Evolutionary conservation across 2,888 invertebrate species (phyloP).

Genomic region (Metallyticus violacea): DNA sequence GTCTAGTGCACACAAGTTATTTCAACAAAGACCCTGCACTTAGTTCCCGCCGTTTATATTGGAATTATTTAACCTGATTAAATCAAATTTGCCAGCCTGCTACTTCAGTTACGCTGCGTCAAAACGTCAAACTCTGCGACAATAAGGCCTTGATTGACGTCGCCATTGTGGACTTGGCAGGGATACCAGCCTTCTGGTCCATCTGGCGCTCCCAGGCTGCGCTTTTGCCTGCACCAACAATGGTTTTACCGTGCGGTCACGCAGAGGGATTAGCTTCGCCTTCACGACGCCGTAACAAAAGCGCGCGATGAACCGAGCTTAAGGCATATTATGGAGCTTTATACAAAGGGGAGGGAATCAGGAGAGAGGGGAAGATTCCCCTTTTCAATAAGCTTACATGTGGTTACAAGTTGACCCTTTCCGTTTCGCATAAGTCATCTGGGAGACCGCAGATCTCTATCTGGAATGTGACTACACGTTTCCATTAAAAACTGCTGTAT

Average conservation of each 20-base stretch:
- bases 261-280: slow-evolving; percentile 1
- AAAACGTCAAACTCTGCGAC: slow-evolving; percentile 1
- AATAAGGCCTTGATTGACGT: slow-evolving; percentile 3
- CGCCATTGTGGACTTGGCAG: background rate
- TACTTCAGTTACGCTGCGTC: background rate
- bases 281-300: slow-evolving; percentile 9
- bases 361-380: background rate
- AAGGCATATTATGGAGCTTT: slow-evolving; percentile 6
- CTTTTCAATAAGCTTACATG: slow-evolving; percentile 17
- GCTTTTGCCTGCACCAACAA: background rate
- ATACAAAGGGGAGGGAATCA: background rate
- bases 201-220: slow-evolving; percentile 1
- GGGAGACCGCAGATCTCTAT: background rate
- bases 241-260: slow-evolving; percentile 9
- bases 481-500: background rate
- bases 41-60: background rate
- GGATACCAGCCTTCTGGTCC: background rate
- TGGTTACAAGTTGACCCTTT: slow-evolving; percentile 13
- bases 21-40: background rate
- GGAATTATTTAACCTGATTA: slow-evolving; percentile 10
- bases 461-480: background rate
- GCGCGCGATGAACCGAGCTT: slow-evolving; percentile 4
- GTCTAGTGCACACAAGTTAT: background rate
- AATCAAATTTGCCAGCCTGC: background rate
- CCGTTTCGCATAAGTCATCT: background rate